phyloP scores from a whole-genome alignment of 2,113 vertebrate genomes.

The Boleophthalmus pectinirostris region DNA sequence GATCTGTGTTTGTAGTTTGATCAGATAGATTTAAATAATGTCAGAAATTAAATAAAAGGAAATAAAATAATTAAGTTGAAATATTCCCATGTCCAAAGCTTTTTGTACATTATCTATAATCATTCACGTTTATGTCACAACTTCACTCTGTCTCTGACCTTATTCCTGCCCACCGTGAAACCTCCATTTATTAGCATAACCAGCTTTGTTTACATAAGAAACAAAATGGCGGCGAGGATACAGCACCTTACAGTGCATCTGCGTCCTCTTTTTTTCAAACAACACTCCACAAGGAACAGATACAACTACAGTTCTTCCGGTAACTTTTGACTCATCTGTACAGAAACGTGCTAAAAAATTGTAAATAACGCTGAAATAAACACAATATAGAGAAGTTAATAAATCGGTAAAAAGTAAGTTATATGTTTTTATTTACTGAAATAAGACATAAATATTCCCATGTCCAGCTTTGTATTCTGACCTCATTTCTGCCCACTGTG shows the following conservation, averaged over 20 bases:
- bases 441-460: no score
- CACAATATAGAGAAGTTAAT: no score
- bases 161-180: slow-evolving; percentile 40
- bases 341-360: background rate
- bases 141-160: slow-evolving; percentile 55
- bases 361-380: no score
- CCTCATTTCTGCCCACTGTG: slow-evolving; percentile 50
- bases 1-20: background rate
- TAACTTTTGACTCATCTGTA: background rate
- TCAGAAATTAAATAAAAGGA: no score
- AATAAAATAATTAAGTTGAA: no score
- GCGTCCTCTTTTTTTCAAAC: slow-evolving; percentile 13
- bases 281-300: background rate
- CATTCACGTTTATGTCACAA: slow-evolving; percentile 36
- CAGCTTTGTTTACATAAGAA: slow-evolving; percentile 29
- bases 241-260: slow-evolving; percentile 63
- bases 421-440: no score
- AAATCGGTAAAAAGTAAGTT: no score
- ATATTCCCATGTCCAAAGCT: slow-evolving; percentile 6
- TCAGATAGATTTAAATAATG: background rate
- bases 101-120: background rate
- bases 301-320: background rate
- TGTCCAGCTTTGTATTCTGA: slow-evolving; percentile 37
- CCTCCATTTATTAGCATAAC: slow-evolving; percentile 44
- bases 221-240: slow-evolving; percentile 67